Evolutionary conservation across 2,113 vertebrate genomes (phyloP).

Genomic region (Alosa alosa): DNA sequence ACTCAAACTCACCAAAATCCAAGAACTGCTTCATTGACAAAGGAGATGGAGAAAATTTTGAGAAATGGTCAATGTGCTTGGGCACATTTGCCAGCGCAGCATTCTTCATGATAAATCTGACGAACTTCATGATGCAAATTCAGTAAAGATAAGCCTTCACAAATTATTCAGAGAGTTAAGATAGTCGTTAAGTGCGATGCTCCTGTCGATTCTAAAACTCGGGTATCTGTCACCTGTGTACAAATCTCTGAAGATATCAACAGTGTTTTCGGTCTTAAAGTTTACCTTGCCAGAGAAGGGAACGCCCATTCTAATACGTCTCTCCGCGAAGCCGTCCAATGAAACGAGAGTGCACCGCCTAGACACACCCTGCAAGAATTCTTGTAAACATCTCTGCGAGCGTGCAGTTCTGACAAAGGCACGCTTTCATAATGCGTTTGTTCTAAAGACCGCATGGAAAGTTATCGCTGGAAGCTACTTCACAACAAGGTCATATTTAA

Average conservation of each 20-base stretch:
- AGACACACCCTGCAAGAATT: not conserved
- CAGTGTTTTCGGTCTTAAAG: not conserved
- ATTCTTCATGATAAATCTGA: constrained; percentile 67
- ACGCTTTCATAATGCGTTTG: not conserved
- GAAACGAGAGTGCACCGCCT: not conserved
- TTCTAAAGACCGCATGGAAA: constrained; percentile 9
- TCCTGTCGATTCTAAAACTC: not conserved
- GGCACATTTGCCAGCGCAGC: constrained; percentile 66
- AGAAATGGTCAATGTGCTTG: constrained; percentile 81
- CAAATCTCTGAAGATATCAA: not conserved
- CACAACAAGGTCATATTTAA: not conserved
- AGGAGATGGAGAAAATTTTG: constrained; percentile 83
- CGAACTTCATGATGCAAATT: constrained; percentile 67
- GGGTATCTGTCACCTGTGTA: not conserved
- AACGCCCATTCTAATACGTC: constrained; percentile 4
- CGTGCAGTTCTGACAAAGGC: not conserved
- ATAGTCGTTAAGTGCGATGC: no score
- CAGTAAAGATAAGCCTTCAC: not conserved
- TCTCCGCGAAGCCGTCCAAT: not conserved
- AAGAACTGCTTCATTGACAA: constrained; percentile 85
- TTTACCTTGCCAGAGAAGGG: not conserved
- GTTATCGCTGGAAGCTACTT: not conserved
- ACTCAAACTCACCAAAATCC: constrained; percentile 74
- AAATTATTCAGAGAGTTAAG: not conserved
- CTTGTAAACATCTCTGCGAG: not conserved